Evolutionary conservation across 2,113 vertebrate species (phyloP).

Genomic region (Blennius ocellaris): DNA sequence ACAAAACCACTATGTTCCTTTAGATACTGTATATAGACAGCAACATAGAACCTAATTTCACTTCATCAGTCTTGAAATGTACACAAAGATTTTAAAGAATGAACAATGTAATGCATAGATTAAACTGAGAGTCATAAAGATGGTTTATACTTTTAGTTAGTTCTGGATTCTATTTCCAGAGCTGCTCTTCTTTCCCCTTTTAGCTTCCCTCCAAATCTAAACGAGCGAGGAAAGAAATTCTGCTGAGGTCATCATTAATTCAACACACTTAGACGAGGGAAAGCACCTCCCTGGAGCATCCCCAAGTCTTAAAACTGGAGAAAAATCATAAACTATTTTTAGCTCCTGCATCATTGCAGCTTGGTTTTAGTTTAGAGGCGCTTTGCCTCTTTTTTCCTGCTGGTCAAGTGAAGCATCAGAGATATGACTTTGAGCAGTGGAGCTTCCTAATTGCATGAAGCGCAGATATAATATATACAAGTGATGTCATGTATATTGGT

Average conservation of each 20-base stretch:
- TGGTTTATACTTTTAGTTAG: neutral
- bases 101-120: neutral
- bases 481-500: constrained; percentile 36
- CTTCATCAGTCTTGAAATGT: neutral
- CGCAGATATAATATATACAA: constrained; percentile 23
- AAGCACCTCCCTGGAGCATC: constrained; percentile 47
- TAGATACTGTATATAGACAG: too few species aligned
- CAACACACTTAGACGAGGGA: constrained; percentile 41
- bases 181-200: neutral
- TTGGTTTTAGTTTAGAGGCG: constrained; percentile 1
- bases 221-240: constrained; percentile 37
- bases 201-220: constrained; percentile 2
- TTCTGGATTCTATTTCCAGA: neutral
- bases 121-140: neutral
- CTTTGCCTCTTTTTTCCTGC: neutral
- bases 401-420: constrained; percentile 19
- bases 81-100: neutral
- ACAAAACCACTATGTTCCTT: neutral
- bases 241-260: constrained; percentile 71
- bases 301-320: constrained; percentile 38
- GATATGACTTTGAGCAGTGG: constrained; percentile 35
- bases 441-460: constrained; percentile 26
- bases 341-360: constrained; percentile 26
- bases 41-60: neutral
- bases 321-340: constrained; percentile 51